Evolutionary conservation across 2,113 vertebrate species (phyloP).

Genomic region (Hippolais icterina): DNA sequence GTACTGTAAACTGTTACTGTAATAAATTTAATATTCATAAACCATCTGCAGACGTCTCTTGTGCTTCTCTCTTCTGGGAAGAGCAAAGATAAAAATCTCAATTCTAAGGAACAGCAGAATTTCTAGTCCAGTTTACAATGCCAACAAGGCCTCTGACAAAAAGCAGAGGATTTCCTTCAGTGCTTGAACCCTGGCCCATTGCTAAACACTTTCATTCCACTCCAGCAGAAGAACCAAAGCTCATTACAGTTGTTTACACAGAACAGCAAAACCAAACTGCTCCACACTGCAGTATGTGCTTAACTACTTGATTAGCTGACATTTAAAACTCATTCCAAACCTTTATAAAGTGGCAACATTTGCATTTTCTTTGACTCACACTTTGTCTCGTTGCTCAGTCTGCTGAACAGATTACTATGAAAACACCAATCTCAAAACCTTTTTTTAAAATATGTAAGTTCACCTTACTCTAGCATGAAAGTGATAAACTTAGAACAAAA

Average conservation of each 20-base stretch:
- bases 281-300: not conserved
- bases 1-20: slow-evolving; percentile 71
- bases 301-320: not conserved
- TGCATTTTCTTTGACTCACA: not conserved
- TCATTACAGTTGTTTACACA: not conserved
- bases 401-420: not conserved
- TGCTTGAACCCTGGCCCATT: not conserved
- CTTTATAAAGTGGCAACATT: not conserved
- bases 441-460: not conserved
- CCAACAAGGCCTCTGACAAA: not conserved
- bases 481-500: not conserved
- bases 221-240: not conserved
- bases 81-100: not conserved
- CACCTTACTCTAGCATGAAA: not conserved
- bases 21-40: slow-evolving; percentile 71
- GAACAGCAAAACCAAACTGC: not conserved
- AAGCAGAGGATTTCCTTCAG: not conserved
- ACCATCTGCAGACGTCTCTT: not conserved
- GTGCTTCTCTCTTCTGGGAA: slow-evolving; percentile 2
- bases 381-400: not conserved
- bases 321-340: not conserved
- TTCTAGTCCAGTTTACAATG: not conserved
- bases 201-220: not conserved
- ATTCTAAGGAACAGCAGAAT: not conserved
- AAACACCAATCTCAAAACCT: not conserved